phyloP scores from a whole-genome alignment of 1,140 invertebrate species.

The Leptopilina boulardi region DNA sequence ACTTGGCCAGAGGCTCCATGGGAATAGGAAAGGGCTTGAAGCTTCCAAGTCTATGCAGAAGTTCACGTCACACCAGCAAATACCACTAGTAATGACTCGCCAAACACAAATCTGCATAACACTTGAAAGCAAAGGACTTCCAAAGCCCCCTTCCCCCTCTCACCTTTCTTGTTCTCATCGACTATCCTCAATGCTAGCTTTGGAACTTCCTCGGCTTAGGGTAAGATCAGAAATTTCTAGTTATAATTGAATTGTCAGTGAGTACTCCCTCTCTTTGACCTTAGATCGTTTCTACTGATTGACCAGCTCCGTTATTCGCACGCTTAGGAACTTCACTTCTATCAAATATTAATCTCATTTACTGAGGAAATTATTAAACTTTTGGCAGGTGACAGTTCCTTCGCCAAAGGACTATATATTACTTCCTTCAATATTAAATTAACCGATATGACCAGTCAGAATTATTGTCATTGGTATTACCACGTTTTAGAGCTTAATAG shows the following conservation, averaged over 20 bases:
- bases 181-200: slow-evolving; percentile 45
- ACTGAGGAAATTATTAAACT: neutral
- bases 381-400: neutral
- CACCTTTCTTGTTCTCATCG: slow-evolving; percentile 38
- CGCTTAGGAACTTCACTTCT: slow-evolving; percentile 3
- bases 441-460: neutral
- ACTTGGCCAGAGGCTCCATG: slow-evolving; percentile 31
- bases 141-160: slow-evolving; percentile 32
- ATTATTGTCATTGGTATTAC: neutral
- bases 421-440: neutral
- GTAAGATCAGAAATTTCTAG: slow-evolving; percentile 65
- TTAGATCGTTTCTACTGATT: slow-evolving; percentile 27
- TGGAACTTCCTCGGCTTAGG: slow-evolving; percentile 63
- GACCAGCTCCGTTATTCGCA: slow-evolving; percentile 8
- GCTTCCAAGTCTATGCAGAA: neutral
- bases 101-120: slow-evolving; percentile 77
- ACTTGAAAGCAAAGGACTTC: slow-evolving; percentile 60
- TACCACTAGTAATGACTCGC: slow-evolving; percentile 68
- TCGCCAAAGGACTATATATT: neutral
- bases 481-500: too few species aligned
- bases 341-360: neutral
- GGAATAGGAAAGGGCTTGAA: slow-evolving; percentile 39
- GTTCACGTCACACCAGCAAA: slow-evolving; percentile 56
- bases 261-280: slow-evolving; percentile 42
- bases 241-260: slow-evolving; percentile 72